Evolutionary conservation across 2,797 vertebrate species (phyloP).

Genomic region (Chelmon rostratus): DNA sequence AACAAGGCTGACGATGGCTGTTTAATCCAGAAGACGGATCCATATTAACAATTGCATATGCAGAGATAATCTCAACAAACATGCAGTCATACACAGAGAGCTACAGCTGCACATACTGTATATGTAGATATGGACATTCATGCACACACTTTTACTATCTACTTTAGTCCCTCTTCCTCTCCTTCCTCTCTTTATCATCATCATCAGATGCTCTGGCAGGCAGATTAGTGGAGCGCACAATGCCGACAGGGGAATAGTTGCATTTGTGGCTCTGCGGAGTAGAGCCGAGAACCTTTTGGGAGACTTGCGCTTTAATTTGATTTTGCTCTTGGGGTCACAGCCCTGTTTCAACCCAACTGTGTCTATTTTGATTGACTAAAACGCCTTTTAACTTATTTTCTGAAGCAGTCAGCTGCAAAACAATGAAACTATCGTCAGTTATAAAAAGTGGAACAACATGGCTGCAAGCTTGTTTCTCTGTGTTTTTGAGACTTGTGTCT

Average conservation of each 20-base stretch:
- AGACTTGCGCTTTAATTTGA: conserved; percentile 52
- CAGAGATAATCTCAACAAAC: conserved; percentile 7
- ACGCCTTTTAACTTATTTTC: neutral
- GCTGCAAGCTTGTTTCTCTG: neutral
- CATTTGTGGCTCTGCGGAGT: conserved; percentile 50
- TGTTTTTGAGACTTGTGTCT: conserved; percentile 9
- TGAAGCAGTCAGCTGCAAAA: neutral
- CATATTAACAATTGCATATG: conserved; percentile 13
- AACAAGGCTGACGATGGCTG: conserved; percentile 21
- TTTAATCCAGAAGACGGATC: conserved; percentile 23
- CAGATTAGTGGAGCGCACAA: conserved; percentile 59
- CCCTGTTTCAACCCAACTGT: conserved; percentile 32
- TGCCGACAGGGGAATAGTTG: conserved; percentile 56
- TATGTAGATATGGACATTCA: conserved; percentile 1
- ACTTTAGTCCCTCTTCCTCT: conserved; percentile 3
- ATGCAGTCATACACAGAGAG: neutral
- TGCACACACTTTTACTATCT: conserved; percentile 22
- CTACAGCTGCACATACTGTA: neutral
- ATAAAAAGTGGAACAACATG: neutral
- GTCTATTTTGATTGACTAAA: conserved; percentile 23
- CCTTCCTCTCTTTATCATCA: conserved; percentile 39
- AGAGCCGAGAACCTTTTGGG: conserved; percentile 51
- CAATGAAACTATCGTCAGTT: neutral
- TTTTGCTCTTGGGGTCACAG: conserved; percentile 53
- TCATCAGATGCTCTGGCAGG: conserved; percentile 42